A percentile compares a stretch with the other conserved stretches of the same genome.
Evolutionary conservation across 1,140 invertebrate genomes (phyloP).

Genomic region (Drosophila funebris): DNA sequence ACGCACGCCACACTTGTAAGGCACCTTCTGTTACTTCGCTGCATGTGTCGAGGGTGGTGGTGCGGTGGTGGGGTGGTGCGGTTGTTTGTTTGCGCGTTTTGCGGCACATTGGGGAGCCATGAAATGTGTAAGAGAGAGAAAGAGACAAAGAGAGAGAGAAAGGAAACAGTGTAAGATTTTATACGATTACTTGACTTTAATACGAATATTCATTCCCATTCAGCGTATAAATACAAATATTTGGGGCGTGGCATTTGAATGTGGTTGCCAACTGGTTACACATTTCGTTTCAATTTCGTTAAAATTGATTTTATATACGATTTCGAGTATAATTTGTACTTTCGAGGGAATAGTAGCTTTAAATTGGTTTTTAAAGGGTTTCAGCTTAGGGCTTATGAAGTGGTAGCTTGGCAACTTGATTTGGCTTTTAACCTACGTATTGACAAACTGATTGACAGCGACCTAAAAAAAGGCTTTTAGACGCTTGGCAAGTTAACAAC

Average conservation of each 20-base stretch:
- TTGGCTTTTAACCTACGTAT: constrained; percentile 24
- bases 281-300: constrained; percentile 40
- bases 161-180: constrained; percentile 55
- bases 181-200: constrained; percentile 69
- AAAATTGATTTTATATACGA: constrained; percentile 13
- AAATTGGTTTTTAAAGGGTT: constrained; percentile 47
- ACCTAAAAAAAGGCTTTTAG: constrained; percentile 20
- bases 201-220: constrained; percentile 31
- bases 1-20: constrained; percentile 86
- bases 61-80: constrained; percentile 41
- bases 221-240: constrained; percentile 36
- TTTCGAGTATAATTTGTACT: constrained; percentile 52
- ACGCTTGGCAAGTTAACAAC: neutral
- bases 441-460: constrained; percentile 44
- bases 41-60: constrained; percentile 12
- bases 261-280: constrained; percentile 15
- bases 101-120: constrained; percentile 72
- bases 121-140: constrained; percentile 35
- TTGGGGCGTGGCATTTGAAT: constrained; percentile 53
- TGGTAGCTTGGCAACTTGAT: constrained; percentile 60
- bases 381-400: constrained; percentile 38
- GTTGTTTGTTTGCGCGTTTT: constrained; percentile 54
- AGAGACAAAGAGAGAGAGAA: constrained; percentile 40
- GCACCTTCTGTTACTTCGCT: constrained; percentile 87
- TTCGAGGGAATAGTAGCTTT: constrained; percentile 15